These are phyloP conservation scores for Phaedon cochleariae DNA, from an alignment of 2,888 invertebrate genomes.

Conservation along the genomic window DNA sequence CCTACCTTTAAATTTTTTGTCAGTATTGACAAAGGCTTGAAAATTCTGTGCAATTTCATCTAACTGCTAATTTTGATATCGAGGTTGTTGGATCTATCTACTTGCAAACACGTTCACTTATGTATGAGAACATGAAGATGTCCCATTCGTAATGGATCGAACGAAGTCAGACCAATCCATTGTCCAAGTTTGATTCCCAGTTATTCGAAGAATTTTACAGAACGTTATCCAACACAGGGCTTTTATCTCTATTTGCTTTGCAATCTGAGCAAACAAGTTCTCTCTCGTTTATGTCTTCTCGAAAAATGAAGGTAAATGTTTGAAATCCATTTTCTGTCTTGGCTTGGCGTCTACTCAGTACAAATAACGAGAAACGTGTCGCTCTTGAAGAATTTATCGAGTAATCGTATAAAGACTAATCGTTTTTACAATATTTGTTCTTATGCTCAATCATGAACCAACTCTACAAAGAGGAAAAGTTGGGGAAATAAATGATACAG, in stretches of 20 bases:
- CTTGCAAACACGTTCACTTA: no score
- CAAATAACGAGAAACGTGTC: not conserved
- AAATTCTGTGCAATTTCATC: no score
- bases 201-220: not conserved
- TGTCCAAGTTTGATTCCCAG: not conserved
- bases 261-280: constrained; percentile 1
- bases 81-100: no score
- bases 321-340: not conserved
- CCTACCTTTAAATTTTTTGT: no score
- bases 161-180: not conserved
- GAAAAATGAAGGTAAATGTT: constrained; percentile 3
- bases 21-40: no score
- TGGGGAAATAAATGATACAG: no score
- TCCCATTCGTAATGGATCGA: no score
- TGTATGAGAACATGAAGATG: no score
- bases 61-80: no score
- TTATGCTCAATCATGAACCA: no score
- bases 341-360: not conserved
- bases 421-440: no score
- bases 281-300: not conserved
- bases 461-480: not conserved
- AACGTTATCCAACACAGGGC: not conserved
- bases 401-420: constrained; percentile 4
- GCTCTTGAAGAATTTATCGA: not conserved
- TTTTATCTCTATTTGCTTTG: not conserved